Base-by-base conservation (phyloP, 37 sponge, comb jelly and placozoan species). In the Aphrocallistes beatrix region DNA sequence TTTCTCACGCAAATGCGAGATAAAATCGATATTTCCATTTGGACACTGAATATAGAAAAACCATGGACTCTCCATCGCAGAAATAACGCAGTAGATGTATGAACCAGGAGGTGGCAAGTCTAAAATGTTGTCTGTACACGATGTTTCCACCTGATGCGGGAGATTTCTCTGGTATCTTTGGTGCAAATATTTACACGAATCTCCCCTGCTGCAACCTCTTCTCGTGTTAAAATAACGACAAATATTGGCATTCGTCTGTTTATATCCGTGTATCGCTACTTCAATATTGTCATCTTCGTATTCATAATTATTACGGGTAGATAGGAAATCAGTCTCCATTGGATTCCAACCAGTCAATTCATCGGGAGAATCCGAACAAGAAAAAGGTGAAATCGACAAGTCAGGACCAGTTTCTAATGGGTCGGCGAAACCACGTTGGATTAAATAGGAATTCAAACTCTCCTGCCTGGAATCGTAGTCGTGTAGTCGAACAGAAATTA, bases 241-340 rank as follows among this genome's bases (percentile, higher is more conserved):
- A 0, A 85, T 37, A 1, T 51, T 45, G 38, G 36, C 23, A 38
- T 37, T 83, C 19, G 51, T 51, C 0, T 85, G 85, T 87, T 85
- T 88, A 81, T 88, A 85, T 21, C 88, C 88, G 37, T 60, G 81
- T 39, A 88, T 36, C 0, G 85, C 88, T 25, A 39, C 38, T 0
- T 39, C 48, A 0, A 48, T 38, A 37, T 89, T 69, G 9, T 89
- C 86, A 83, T 83, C 89, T 23, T 83, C 86, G 30, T 51, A 38
- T 25, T 50, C 9, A 37, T 86, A 86, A 23, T 37, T 48, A 38
- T 89, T 89, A 36, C 82, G 39, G 13, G 37, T 30, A 51, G 83
- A 51, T 21, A 90, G 85, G 51, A 87, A 90, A 38, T 90, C 87
- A 21, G 45, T 39, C 36, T 81, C 85, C 90, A 90, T 90, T 38